Percentiles rank a stretch among this genome's conserved stretches.
Evolutionary conservation across 1,140 invertebrate species (phyloP).

Genomic region (Drosophila teissieri): DNA sequence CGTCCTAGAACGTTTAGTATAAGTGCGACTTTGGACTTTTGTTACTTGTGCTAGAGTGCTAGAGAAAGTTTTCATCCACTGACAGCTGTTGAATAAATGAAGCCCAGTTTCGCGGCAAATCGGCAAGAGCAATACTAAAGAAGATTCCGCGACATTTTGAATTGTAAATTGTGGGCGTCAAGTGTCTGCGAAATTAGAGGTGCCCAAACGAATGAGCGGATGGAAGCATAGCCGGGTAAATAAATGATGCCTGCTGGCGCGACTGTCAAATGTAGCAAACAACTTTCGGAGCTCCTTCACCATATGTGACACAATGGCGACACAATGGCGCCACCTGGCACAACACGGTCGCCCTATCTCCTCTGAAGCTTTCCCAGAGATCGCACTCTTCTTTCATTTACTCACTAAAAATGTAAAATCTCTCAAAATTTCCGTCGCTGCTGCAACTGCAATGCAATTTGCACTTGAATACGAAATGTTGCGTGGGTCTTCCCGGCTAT

Average conservation of each 20-base stretch:
- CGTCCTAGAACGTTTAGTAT: no score
- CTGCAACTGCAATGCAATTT: conserved; percentile 74
- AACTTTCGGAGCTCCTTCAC: conserved; percentile 34
- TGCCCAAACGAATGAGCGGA: conserved; percentile 16
- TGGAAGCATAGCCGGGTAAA: conserved; percentile 11
- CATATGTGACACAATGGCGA: conserved; percentile 50
- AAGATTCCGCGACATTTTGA: no score
- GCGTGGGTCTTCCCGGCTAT: conserved; percentile 7
- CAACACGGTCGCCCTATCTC: conserved; percentile 38
- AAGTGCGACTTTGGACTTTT: no score
- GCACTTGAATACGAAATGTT: conserved; percentile 75
- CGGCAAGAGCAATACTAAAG: no score
- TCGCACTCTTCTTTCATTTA: conserved; percentile 37
- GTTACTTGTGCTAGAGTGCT: no score
- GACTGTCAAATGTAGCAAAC: conserved; percentile 60
- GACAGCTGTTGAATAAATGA: no score
- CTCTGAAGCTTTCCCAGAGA: background rate
- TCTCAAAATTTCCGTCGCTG: conserved; percentile 47
- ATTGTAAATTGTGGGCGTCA: no score
- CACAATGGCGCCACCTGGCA: conserved; percentile 57
- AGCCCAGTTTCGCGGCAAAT: no score
- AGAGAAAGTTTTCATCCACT: no score
- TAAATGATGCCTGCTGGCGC: conserved; percentile 15
- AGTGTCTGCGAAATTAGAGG: conserved; percentile 13
- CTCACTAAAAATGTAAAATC: conserved; percentile 68